These are phyloP conservation scores for Actinostola sp. DNA, from an alignment of 92 coral and sea anemone genomes.

Conservation along the genomic window DNA sequence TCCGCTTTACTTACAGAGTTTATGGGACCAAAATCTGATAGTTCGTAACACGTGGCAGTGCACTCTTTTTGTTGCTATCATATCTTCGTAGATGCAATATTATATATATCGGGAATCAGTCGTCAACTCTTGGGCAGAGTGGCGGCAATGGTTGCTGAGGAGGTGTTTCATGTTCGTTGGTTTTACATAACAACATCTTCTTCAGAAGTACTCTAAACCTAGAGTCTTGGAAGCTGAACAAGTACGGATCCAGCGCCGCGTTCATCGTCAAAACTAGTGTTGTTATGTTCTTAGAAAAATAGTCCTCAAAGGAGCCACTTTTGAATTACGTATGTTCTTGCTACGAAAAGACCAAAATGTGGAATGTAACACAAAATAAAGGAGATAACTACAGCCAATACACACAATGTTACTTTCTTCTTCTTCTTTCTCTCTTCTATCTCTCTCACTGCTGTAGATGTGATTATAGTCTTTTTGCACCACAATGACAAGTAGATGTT, in stretches of 20 bases:
- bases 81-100: too few species aligned
- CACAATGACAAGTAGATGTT: slow-evolving; percentile 22
- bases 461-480: slow-evolving; percentile 13
- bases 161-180: neutral
- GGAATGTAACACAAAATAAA: slow-evolving; percentile 11
- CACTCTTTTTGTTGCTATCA: too few species aligned
- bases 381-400: slow-evolving; percentile 9
- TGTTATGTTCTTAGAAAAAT: slow-evolving; percentile 5
- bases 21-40: too few species aligned
- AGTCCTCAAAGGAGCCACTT: neutral
- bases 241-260: slow-evolving; percentile 18
- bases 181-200: neutral
- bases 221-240: slow-evolving; percentile 4
- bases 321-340: too few species aligned
- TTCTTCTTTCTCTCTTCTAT: slow-evolving; percentile 20
- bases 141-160: too few species aligned
- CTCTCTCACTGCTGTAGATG: slow-evolving; percentile 15
- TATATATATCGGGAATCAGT: too few species aligned
- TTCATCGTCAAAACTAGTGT: neutral
- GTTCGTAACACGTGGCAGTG: too few species aligned
- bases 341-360: neutral
- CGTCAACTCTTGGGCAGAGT: too few species aligned
- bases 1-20: too few species aligned
- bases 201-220: neutral
- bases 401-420: slow-evolving; percentile 29